Conservation (phyloP, 2,797 vertebrate genomes). For the Sebastes elongatus region DNA sequence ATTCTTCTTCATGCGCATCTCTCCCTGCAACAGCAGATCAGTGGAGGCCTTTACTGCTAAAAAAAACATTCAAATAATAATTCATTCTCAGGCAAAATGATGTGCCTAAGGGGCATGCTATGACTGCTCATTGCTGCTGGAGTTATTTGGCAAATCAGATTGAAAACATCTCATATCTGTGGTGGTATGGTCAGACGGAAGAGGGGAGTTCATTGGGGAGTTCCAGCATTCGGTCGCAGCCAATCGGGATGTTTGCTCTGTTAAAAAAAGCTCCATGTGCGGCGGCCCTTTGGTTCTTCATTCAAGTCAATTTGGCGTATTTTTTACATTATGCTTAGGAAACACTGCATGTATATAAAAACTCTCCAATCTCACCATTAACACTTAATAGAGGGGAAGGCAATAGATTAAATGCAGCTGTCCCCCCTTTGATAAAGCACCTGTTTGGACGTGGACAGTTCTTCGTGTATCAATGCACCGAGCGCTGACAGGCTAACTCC, state of each 20-base stretch:
- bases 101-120: slow-evolving; percentile 22
- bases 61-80: not conserved
- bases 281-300: slow-evolving; percentile 42
- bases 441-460: slow-evolving; percentile 36
- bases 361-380: slow-evolving; percentile 2
- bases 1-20: slow-evolving; percentile 44
- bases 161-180: slow-evolving; percentile 8
- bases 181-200: slow-evolving; percentile 10
- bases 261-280: slow-evolving; percentile 19
- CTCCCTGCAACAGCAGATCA: not conserved
- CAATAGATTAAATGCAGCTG: not conserved
- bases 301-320: slow-evolving; percentile 55
- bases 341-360: slow-evolving; percentile 48
- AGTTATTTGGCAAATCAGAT: slow-evolving; percentile 65
- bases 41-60: not conserved
- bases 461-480: not conserved
- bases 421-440: slow-evolving; percentile 57
- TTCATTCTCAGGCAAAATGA: slow-evolving; percentile 15
- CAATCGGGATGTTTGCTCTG: not conserved
- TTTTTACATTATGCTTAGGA: slow-evolving; percentile 14
- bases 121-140: slow-evolving; percentile 19
- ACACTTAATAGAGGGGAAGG: not conserved
- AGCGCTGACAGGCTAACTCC: slow-evolving; percentile 18
- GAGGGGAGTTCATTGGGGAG: slow-evolving; percentile 2
- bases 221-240: slow-evolving; percentile 18